Percentiles rank a stretch among this genome's conserved stretches.
Evolutionary conservation across 2,797 vertebrate species (phyloP).

Genomic region (Notoglanidium macrostoma): DNA sequence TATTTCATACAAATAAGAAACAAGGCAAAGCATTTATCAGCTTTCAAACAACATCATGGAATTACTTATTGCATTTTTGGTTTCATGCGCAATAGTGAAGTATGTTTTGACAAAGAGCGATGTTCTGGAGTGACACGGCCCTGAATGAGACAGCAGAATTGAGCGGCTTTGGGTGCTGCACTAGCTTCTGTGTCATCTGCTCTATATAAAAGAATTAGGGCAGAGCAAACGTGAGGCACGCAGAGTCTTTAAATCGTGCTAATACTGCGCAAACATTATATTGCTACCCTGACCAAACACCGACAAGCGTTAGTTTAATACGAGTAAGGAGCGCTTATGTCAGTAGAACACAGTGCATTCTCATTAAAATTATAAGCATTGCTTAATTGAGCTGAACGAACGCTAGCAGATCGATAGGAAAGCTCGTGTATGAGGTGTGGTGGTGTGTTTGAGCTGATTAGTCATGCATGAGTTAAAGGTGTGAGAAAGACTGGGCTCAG

Average conservation of each 20-base stretch:
- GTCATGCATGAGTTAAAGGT: slow-evolving; percentile 46
- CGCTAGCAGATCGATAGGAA: slow-evolving; percentile 1
- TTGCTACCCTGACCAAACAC: not conserved
- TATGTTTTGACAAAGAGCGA: not conserved
- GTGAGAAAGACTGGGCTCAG: slow-evolving; percentile 41
- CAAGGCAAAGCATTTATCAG: not conserved
- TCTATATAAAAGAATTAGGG: slow-evolving; percentile 51
- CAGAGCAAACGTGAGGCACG: slow-evolving; percentile 50
- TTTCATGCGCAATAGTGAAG: not conserved
- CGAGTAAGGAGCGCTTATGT: not conserved
- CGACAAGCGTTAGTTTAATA: not conserved
- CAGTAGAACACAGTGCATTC: not conserved
- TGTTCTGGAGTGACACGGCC: slow-evolving; percentile 28
- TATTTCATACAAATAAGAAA: slow-evolving; percentile 2
- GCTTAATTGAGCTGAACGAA: not conserved
- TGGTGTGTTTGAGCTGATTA: slow-evolving; percentile 43
- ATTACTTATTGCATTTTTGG: not conserved
- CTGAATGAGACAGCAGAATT: slow-evolving; percentile 55
- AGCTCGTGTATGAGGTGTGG: not conserved
- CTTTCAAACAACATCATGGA: not conserved
- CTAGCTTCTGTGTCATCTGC: slow-evolving; percentile 43
- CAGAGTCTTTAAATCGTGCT: slow-evolving; percentile 26
- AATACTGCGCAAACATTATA: not conserved
- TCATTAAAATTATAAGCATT: not conserved
- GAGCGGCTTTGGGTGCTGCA: slow-evolving; percentile 32